Base-by-base conservation (phyloP, 2,888 invertebrate species). In the Drosophila formosana region DNA sequence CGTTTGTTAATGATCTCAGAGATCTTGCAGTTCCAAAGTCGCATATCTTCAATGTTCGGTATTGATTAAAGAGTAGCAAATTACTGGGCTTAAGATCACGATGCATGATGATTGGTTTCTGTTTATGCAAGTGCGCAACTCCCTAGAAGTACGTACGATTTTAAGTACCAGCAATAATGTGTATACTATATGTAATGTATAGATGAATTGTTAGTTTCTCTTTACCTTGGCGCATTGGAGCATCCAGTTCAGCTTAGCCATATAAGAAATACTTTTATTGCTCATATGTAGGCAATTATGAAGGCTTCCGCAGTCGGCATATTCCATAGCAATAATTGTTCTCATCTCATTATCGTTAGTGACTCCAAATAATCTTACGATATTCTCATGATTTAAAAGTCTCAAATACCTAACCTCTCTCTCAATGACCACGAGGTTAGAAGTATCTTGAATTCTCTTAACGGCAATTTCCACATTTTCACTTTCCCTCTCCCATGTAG, bases 1-100 rank as follows among this genome's bases (percentile, higher is more conserved):
- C 0, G 76, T 39, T 66, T 18, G 75, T 75, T 0, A 4, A 7
- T 9, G 18, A 5, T 0, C 13, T 32, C 18, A 45, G 7, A 0
- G 55, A 18, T 30, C 66, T 52, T 4, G 52, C 64, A 0, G 46
- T 53, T 0, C 79, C 79, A 34, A 79, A 79, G 25, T 79, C 79
- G n/a, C 82, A 75, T n/a, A 79, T 56, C 39, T 79, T 82, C 5
- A 82, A 7, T 3, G 7, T 28, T 1, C 8, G n/a, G 5, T 30
- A 25, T 1, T 25, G 3, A 0, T 51, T 25, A 0, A 37, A 43
- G 2, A 79, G 47, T 1, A 79, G 23, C 3, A 66, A 11, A 34
- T 79, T 79, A 1, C 3, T 11, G 1, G 80, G 39, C 7, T 79
- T 79, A 3, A 79, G 61, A 39, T 82, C 79, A 3, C 79, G 72